Base-by-base conservation (phyloP, 2,113 vertebrate species). In the Python bivittatus region DNA sequence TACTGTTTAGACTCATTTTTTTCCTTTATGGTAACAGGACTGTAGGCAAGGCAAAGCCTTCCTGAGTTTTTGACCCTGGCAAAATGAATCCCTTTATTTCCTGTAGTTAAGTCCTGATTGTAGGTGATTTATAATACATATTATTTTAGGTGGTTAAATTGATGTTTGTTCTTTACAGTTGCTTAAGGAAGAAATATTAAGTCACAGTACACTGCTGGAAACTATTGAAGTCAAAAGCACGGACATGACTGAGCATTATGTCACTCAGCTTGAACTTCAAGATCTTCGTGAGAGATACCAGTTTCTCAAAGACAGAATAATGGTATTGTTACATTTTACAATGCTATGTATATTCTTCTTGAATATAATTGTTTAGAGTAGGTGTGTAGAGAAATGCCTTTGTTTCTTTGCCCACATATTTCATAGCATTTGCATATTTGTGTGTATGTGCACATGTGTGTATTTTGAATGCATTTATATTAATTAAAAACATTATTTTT, bases 171-270 rank as follows among this genome's bases (percentile, higher is more conserved):
- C 94, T 94, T 95, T 97, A 56, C 96, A 99, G 99, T 97, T 99
- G 79, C 97, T 99, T 84, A 98, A 97, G 95, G 99, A 99, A 96
- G 99, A 99, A 94, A 98, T 99, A 0, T 91, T 99, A 95, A 99
- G 99, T 97, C 98, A 99, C 93, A 97, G 96, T 94, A 98, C 98
- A 94, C 97, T 99, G 61, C 95, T 99, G 97, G 98, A 99, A 96
- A 99, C 98, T 0, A 99, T 99, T 83, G 98, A 99, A 94, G 95
- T 97, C 93, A 99, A 99, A 97, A 98, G 98, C 53, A 98, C 97
- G 84, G 98, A 98, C 90, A 99, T 99, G 98, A 97, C 98, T 2
- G 99, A 99, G 84, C 98, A 99, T 95, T 98, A 97, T 33, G 98
- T 98, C 85, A 98, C 98, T 88, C 98, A 99, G 93, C 97, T 99